A percentile compares a stretch with the other conserved stretches of the same genome.
Conservation (phyloP, 2,113 vertebrate genomes). For the Lepisosteus oculatus region DNA sequence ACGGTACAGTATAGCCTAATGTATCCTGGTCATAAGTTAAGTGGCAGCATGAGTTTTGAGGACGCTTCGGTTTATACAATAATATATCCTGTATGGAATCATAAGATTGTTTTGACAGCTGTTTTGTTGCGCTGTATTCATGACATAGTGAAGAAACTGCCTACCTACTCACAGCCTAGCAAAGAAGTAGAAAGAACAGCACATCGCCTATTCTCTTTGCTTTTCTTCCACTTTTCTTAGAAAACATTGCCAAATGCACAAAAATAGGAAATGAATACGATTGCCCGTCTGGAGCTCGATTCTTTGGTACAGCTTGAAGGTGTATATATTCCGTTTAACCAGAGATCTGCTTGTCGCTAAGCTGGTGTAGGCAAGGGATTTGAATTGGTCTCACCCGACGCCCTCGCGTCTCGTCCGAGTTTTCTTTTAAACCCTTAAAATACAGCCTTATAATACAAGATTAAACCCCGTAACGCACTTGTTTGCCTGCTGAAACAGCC, state of each 20-base stretch:
- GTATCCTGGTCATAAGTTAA: conserved; percentile 26
- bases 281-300: neutral
- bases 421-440: conserved; percentile 3
- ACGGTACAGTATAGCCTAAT: conserved; percentile 18
- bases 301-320: neutral
- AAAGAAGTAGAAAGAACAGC: too few species aligned
- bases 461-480: conserved; percentile 25
- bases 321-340: neutral
- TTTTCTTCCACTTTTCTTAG: too few species aligned
- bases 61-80: too few species aligned
- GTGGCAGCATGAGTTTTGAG: conserved; percentile 19
- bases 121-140: conserved; percentile 29
- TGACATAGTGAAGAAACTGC: conserved; percentile 46
- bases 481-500: conserved; percentile 22
- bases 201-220: too few species aligned
- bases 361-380: conserved; percentile 11
- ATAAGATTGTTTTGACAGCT: conserved; percentile 52
- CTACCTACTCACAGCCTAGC: conserved; percentile 47
- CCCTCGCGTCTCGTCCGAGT: conserved; percentile 14
- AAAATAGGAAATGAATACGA: neutral
- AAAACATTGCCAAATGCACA: too few species aligned
- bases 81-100: conserved; percentile 29
- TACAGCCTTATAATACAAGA: conserved; percentile 32
- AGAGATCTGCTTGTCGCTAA: conserved; percentile 3
- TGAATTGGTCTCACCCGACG: conserved; percentile 8